Conservation (phyloP, 2,113 vertebrate species). For the Podarcis raffonei region DNA sequence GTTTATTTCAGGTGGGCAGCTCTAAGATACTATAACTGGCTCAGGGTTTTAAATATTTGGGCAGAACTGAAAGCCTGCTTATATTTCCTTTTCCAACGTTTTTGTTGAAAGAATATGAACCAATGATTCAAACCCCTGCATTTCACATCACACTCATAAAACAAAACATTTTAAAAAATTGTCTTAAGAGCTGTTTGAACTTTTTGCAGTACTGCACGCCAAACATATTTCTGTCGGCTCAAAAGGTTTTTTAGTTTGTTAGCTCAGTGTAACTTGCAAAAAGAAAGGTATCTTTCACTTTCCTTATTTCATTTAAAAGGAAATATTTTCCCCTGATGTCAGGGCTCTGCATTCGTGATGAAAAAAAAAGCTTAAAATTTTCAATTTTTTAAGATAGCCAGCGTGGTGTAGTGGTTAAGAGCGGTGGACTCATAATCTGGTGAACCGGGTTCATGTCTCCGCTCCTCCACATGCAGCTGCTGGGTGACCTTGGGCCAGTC, state of each 20-base stretch:
- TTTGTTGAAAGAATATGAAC: neutral
- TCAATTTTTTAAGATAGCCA: neutral
- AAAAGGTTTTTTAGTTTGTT: constrained; percentile 25
- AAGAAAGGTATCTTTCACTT: constrained; percentile 23
- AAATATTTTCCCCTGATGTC: constrained; percentile 51
- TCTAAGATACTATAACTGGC: neutral
- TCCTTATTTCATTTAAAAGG: constrained; percentile 39
- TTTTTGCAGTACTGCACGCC: constrained; percentile 11
- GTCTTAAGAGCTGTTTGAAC: neutral
- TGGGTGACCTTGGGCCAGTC: no score
- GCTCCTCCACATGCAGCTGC: no score
- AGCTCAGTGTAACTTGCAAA: constrained; percentile 30
- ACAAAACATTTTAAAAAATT: neutral
- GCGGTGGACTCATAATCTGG: no score
- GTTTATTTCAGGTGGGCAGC: neutral
- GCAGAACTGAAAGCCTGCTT: neutral
- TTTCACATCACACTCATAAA: neutral
- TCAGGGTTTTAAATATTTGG: neutral
- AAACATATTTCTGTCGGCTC: constrained; percentile 27
- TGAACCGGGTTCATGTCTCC: no score
- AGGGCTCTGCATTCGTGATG: constrained; percentile 53
- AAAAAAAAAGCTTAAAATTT: constrained; percentile 59
- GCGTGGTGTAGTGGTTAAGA: no score
- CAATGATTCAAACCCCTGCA: neutral
- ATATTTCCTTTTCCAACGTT: neutral